These are phyloP conservation scores for Tenebrio molitor DNA, from an alignment of 1,140 invertebrate genomes.

Conservation along the genomic window DNA sequence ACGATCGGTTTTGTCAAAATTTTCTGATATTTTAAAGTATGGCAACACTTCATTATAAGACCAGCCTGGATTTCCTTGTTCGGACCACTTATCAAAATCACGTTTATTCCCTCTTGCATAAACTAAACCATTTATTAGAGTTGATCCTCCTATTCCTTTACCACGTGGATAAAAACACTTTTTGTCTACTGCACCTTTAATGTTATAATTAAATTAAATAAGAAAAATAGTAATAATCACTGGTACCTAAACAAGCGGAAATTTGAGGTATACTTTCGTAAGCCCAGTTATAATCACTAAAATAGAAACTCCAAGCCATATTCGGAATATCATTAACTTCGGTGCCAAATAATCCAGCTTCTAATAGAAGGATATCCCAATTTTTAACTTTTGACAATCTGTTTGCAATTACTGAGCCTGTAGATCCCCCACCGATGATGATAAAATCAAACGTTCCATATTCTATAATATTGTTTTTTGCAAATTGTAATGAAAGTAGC, in stretches of 20 bases:
- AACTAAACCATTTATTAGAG: slow-evolving; percentile 81
- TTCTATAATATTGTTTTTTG: too few relatives aligned
- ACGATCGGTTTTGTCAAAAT: neutral
- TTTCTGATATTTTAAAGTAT: slow-evolving; percentile 73
- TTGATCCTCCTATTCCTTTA: slow-evolving; percentile 74
- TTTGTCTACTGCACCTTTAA: slow-evolving; percentile 43
- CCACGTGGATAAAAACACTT: slow-evolving; percentile 62
- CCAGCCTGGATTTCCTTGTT: slow-evolving; percentile 77
- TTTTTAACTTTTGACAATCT: slow-evolving; percentile 76
- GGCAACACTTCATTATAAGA: slow-evolving; percentile 79
- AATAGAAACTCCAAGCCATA: slow-evolving; percentile 75
- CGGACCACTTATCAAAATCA: slow-evolving; percentile 80
- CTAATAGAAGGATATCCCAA: slow-evolving; percentile 79
- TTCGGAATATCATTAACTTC: slow-evolving; percentile 81
- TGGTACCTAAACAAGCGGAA: slow-evolving; percentile 73
- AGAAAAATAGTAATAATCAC: too few relatives aligned
- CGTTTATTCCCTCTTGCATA: slow-evolving; percentile 78
- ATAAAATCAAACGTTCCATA: slow-evolving; percentile 51
- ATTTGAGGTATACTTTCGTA: slow-evolving; percentile 80
- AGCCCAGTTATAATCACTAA: slow-evolving; percentile 82
- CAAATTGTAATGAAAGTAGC: too few relatives aligned
- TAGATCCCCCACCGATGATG: slow-evolving; percentile 64
- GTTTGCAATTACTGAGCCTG: slow-evolving; percentile 72
- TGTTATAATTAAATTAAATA: too few relatives aligned
- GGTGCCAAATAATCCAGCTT: slow-evolving; percentile 76